Percentiles rank a stretch among this genome's conserved stretches.
Conservation (phyloP, 2,113 vertebrate genomes). For the Toxostoma redivivum region DNA sequence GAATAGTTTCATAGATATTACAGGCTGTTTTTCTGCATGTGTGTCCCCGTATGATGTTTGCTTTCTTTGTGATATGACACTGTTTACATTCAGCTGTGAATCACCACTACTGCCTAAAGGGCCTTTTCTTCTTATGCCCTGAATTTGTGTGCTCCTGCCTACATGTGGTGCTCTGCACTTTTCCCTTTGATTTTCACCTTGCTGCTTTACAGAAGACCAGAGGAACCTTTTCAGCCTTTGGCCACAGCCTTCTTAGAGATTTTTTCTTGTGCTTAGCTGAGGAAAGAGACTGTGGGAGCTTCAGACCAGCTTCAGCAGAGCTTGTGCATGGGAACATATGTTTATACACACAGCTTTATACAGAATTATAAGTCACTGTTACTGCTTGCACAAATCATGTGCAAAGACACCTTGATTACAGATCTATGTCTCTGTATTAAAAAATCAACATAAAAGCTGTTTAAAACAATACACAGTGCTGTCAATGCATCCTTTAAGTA, state of each 20-base stretch:
- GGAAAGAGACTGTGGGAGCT: background rate
- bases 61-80: background rate
- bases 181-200: background rate
- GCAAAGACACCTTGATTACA: background rate
- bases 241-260: background rate
- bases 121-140: background rate
- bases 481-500: background rate
- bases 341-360: background rate
- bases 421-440: background rate
- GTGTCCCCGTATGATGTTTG: background rate
- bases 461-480: background rate
- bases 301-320: background rate
- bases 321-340: fast-evolving
- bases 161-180: background rate
- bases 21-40: background rate
- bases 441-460: background rate
- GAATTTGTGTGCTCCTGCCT: background rate
- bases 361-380: background rate
- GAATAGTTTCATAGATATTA: background rate
- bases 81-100: background rate
- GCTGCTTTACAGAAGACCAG: background rate
- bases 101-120: background rate
- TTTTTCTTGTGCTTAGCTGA: background rate
- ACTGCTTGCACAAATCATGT: background rate
- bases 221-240: background rate